These are phyloP conservation scores for Cremastinae sp. DNA, from an alignment of 2,888 invertebrate species.

Conservation along the genomic window DNA sequence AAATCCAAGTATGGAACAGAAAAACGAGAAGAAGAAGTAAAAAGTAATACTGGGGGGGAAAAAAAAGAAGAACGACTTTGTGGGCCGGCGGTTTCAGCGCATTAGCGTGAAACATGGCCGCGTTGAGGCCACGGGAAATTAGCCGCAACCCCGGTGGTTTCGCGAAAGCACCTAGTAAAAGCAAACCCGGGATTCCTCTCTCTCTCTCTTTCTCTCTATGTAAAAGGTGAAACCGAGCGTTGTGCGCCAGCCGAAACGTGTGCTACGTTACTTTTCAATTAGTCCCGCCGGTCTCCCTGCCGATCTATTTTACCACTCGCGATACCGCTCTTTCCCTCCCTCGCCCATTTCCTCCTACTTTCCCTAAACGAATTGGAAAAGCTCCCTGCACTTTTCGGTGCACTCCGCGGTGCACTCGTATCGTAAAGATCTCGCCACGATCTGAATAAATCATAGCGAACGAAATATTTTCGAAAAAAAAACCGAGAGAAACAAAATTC, in stretches of 20 bases:
- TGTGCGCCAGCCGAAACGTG: slow-evolving; percentile 25
- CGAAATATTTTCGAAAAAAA: too few relatives aligned
- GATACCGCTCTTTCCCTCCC: too few relatives aligned
- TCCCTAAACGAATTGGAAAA: slow-evolving; percentile 10
- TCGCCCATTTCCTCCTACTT: slow-evolving; percentile 10
- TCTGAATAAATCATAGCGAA: too few relatives aligned
- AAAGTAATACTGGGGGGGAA: slow-evolving; percentile 12
- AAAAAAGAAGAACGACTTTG: slow-evolving; percentile 46
- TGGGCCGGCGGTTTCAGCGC: slow-evolving; percentile 58
- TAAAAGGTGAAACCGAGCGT: slow-evolving; percentile 45
- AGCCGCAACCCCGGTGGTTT: slow-evolving; percentile 56
- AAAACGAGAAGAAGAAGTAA: slow-evolving; percentile 6
- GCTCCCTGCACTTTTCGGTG: background rate
- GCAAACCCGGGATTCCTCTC: slow-evolving; percentile 47
- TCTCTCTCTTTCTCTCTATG: slow-evolving; percentile 28
- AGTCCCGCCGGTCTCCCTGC: slow-evolving; percentile 34
- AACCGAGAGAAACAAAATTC: too few relatives aligned
- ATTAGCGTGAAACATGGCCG: slow-evolving; percentile 62
- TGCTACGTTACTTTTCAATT: slow-evolving; percentile 60
- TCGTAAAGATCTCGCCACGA: too few relatives aligned
- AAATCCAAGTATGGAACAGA: too few relatives aligned
- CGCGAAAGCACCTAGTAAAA: slow-evolving; percentile 49
- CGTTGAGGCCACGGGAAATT: slow-evolving; percentile 59
- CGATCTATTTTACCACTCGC: too few relatives aligned
- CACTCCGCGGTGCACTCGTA: too few relatives aligned